Percentiles rank a stretch among this genome's conserved stretches.
Evolutionary conservation across 2,888 invertebrate species (phyloP).

Genomic region (Lathronympha strigana): DNA sequence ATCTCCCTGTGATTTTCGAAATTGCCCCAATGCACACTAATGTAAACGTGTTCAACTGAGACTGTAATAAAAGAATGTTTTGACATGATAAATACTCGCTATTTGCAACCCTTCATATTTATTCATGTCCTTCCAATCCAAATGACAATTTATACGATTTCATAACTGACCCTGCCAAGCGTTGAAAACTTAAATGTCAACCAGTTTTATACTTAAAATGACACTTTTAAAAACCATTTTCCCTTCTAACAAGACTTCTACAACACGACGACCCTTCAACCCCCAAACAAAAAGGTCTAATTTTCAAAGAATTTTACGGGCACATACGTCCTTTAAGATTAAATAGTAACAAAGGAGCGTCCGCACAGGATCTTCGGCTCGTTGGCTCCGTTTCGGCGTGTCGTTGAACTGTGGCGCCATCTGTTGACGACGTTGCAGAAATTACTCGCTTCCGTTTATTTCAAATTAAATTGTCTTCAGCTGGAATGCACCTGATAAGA

Average conservation of each 20-base stretch:
- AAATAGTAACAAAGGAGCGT: constrained; percentile 28
- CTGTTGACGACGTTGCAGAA: constrained; percentile 12
- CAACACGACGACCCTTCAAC: neutral
- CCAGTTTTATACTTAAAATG: neutral
- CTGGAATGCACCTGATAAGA: neutral
- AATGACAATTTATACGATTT: too few relatives aligned
- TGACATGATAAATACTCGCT: too few relatives aligned
- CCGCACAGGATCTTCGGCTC: constrained; percentile 37
- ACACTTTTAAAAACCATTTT: neutral
- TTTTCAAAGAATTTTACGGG: neutral
- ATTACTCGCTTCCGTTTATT: constrained; percentile 17
- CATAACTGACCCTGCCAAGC: neutral
- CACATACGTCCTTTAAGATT: neutral
- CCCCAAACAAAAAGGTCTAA: neutral
- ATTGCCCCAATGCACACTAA: too few relatives aligned
- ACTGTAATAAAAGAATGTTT: too few relatives aligned
- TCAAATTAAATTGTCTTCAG: neutral
- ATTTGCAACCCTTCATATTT: too few relatives aligned
- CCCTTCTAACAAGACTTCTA: neutral
- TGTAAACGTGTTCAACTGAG: too few relatives aligned
- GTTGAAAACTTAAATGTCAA: neutral
- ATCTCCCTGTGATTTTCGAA: too few relatives aligned
- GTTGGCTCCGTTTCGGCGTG: constrained; percentile 21
- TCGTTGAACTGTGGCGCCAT: constrained; percentile 31
- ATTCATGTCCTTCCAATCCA: too few relatives aligned